phyloP scores from a whole-genome alignment of 2,888 invertebrate species.

The Biston betularia region DNA sequence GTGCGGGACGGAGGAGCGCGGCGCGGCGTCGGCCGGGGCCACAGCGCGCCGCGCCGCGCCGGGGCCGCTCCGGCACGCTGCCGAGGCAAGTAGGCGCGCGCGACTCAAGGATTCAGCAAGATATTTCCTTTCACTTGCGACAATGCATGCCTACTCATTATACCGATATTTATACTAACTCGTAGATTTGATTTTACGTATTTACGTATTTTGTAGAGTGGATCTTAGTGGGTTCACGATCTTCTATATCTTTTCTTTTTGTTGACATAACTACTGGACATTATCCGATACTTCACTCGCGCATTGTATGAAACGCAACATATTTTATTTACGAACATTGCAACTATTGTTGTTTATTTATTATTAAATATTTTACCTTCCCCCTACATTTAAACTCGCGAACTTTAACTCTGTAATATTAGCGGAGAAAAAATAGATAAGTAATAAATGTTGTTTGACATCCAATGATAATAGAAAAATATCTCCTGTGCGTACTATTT shows the following conservation, averaged over 20 bases:
- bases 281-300: no score
- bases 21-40: constrained; percentile 12
- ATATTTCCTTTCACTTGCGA: constrained; percentile 86
- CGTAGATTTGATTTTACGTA: constrained; percentile 4
- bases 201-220: constrained; percentile 3
- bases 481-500: no score
- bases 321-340: background rate
- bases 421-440: no score
- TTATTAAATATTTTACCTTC: no score
- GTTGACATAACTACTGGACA: background rate
- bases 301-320: background rate
- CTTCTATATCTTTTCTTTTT: background rate
- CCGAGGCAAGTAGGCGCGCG: constrained; percentile 72
- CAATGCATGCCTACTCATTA: constrained; percentile 62
- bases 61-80: constrained; percentile 49
- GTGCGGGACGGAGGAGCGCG: constrained; percentile 21
- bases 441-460: no score
- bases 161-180: constrained; percentile 6
- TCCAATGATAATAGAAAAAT: no score
- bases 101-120: constrained; percentile 83
- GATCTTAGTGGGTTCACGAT: background rate
- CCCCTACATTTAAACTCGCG: no score
- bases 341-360: no score
- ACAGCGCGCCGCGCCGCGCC: constrained; percentile 33
- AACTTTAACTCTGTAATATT: no score